phyloP scores from a whole-genome alignment of 2,888 invertebrate species.

The Ichneumoninae sp. region DNA sequence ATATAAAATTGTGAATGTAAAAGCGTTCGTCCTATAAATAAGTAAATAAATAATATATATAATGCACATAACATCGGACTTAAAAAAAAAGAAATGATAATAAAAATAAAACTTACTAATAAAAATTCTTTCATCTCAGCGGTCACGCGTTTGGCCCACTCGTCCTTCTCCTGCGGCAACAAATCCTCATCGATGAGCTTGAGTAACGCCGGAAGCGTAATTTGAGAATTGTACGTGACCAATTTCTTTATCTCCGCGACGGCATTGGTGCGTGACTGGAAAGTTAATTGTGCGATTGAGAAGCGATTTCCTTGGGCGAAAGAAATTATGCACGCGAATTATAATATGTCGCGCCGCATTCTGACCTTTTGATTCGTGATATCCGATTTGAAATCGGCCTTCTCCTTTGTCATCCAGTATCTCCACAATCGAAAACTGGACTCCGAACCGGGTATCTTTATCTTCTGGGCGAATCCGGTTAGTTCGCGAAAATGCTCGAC shows the following conservation, averaged over 20 bases:
- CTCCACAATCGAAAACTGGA: conserved; percentile 90
- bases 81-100: no score
- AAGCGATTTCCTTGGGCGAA: neutral
- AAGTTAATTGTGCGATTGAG: conserved; percentile 33
- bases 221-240: conserved; percentile 87
- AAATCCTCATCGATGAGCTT: conserved; percentile 88
- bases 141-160: conserved; percentile 88
- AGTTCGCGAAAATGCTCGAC: conserved; percentile 83
- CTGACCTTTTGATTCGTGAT: conserved; percentile 88
- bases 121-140: conserved; percentile 87
- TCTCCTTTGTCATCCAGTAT: conserved; percentile 91
- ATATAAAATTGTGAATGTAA: no score
- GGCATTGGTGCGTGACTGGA: conserved; percentile 77
- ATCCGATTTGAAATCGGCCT: conserved; percentile 87
- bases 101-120: no score
- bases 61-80: neutral
- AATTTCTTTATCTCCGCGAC: conserved; percentile 82
- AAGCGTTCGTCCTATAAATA: no score
- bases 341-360: neutral
- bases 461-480: conserved; percentile 80
- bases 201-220: conserved; percentile 89
- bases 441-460: conserved; percentile 83
- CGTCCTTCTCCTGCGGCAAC: conserved; percentile 88
- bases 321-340: neutral
- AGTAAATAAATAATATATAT: neutral